phyloP scores from a whole-genome alignment of 2,113 vertebrate species.

The Tenrec ecaudatus region DNA sequence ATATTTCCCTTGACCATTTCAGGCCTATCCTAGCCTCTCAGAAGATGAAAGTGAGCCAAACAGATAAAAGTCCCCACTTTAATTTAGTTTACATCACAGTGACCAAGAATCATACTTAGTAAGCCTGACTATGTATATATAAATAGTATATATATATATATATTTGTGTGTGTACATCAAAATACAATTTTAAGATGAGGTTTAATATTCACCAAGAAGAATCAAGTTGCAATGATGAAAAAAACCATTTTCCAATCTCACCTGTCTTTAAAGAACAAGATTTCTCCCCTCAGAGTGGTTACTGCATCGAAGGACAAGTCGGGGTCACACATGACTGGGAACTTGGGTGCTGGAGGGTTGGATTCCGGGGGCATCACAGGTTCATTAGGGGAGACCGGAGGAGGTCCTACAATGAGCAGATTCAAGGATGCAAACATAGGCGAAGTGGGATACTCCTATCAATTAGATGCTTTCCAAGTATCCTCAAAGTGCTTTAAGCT shows the following conservation, averaged over 20 bases:
- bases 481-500: not conserved
- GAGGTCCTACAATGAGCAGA: constrained; percentile 71
- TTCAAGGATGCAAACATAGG: not conserved
- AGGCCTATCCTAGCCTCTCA: too few relatives aligned
- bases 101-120: too few relatives aligned
- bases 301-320: constrained; percentile 90
- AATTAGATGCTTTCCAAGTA: not conserved
- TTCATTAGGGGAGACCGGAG: not conserved
- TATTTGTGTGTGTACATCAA: too few relatives aligned
- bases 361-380: constrained; percentile 25
- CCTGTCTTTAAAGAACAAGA: constrained; percentile 92
- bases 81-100: too few relatives aligned
- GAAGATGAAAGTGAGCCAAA: too few relatives aligned
- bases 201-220: too few relatives aligned
- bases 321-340: constrained; percentile 85
- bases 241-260: constrained; percentile 67
- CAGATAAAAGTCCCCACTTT: too few relatives aligned
- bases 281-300: constrained; percentile 89
- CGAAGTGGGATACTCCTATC: not conserved
- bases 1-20: too few relatives aligned
- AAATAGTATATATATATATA: too few relatives aligned
- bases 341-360: constrained; percentile 51
- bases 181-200: too few relatives aligned
- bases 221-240: not conserved
- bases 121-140: too few relatives aligned